Conservation (phyloP, 2,113 vertebrate species). For the Petromus typicus region DNA sequence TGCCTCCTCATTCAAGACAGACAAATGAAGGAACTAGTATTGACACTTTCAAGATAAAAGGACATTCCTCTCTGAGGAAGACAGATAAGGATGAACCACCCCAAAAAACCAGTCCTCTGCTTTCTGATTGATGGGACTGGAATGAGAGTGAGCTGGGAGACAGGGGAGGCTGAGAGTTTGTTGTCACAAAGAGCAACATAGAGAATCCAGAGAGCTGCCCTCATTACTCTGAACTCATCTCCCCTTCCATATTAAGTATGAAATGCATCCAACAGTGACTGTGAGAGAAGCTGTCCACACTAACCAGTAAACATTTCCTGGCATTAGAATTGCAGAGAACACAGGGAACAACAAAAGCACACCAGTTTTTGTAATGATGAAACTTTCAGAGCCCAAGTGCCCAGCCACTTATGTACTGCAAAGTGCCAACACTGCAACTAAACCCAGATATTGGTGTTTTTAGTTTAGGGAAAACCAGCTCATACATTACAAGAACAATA, state of each 20-base stretch:
- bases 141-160: not conserved
- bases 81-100: not conserved
- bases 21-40: not conserved
- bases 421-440: not conserved
- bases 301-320: not conserved
- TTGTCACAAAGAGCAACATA: not conserved
- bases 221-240: not conserved
- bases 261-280: not conserved
- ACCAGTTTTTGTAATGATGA: not conserved
- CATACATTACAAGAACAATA: not conserved
- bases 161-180: not conserved
- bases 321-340: not conserved
- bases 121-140: not conserved
- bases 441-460: not conserved
- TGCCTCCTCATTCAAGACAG: not conserved
- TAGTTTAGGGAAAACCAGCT: not conserved
- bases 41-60: not conserved
- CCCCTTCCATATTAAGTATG: not conserved
- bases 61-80: not conserved
- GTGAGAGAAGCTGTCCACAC: not conserved
- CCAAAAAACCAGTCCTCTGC: not conserved
- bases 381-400: not conserved
- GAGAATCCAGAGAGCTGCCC: not conserved
- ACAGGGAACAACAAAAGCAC: not conserved
- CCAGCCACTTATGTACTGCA: not conserved